phyloP scores from a whole-genome alignment of 1,140 invertebrate genomes.

The Caenorhabditis inopinata region DNA sequence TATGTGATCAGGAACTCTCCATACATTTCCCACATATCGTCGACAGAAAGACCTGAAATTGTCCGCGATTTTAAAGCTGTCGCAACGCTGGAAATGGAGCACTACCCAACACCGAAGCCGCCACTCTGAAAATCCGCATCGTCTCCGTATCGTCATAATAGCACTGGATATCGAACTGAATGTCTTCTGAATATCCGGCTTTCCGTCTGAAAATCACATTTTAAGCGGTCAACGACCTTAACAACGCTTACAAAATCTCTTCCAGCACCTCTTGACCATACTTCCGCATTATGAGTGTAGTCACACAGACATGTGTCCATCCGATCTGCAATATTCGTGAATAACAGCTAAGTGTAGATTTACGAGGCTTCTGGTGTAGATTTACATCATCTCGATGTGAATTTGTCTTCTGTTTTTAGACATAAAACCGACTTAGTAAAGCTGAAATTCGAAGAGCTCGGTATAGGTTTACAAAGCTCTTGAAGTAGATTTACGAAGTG shows the following conservation, averaged over 20 bases:
- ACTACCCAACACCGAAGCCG: conserved; percentile 39
- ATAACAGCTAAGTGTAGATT: too few species aligned
- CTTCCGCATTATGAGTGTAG: conserved; percentile 32
- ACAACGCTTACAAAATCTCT: conserved; percentile 43
- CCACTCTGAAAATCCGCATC: conserved; percentile 42
- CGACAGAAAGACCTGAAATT: conserved; percentile 47
- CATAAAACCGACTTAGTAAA: too few species aligned
- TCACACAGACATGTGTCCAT: conserved; percentile 47
- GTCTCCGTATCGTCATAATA: conserved; percentile 50
- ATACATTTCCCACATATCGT: conserved; percentile 50
- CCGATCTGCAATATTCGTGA: conserved; percentile 50
- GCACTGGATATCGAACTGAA: conserved; percentile 42
- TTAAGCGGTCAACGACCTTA: neutral
- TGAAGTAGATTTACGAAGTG: too few species aligned
- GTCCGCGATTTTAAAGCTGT: neutral
- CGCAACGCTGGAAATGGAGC: neutral
- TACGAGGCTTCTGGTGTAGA: too few species aligned
- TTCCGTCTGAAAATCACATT: conserved; percentile 35
- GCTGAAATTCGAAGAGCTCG: too few species aligned
- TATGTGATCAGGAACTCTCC: conserved; percentile 47
- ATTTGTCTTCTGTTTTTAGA: too few species aligned
- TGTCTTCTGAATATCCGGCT: conserved; percentile 41
- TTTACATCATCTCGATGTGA: too few species aligned
- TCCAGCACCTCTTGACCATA: conserved; percentile 43
- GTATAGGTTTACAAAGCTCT: too few species aligned